These are phyloP conservation scores for Rhamnusium bicolor DNA, from an alignment of 2,888 invertebrate genomes.

Conservation along the genomic window DNA sequence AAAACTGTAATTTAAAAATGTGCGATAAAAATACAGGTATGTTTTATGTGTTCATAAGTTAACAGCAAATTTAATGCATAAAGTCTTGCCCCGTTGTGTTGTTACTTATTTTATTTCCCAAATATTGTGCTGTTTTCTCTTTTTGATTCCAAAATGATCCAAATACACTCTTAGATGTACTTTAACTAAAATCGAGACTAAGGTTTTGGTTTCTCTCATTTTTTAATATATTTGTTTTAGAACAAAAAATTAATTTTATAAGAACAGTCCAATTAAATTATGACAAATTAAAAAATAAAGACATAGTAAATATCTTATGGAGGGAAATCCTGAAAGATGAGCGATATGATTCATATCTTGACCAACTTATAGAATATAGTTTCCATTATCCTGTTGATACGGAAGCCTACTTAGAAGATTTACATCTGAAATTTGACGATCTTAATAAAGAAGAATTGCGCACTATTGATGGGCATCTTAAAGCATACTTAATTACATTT, in stretches of 20 bases:
- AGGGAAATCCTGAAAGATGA: conserved; percentile 51
- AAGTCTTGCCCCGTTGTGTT: too few species aligned
- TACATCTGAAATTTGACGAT: conserved; percentile 49
- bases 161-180: too few species aligned
- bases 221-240: neutral
- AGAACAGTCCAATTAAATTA: conserved; percentile 24
- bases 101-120: too few species aligned
- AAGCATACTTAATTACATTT: conserved; percentile 55
- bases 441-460: conserved; percentile 50
- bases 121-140: too few species aligned
- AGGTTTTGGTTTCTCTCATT: too few species aligned
- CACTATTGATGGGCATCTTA: conserved; percentile 52
- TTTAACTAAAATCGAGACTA: too few species aligned
- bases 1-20: neutral
- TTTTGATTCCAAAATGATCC: too few species aligned
- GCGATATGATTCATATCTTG: conserved; percentile 40
- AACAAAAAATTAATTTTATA: neutral
- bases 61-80: too few species aligned
- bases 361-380: conserved; percentile 53
- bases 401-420: conserved; percentile 50
- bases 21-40: neutral
- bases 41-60: too few species aligned
- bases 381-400: conserved; percentile 57
- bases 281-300: conserved; percentile 47
- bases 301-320: conserved; percentile 49